Base-by-base conservation (phyloP, 1,140 invertebrate genomes). In the Eriosoma lanigerum region DNA sequence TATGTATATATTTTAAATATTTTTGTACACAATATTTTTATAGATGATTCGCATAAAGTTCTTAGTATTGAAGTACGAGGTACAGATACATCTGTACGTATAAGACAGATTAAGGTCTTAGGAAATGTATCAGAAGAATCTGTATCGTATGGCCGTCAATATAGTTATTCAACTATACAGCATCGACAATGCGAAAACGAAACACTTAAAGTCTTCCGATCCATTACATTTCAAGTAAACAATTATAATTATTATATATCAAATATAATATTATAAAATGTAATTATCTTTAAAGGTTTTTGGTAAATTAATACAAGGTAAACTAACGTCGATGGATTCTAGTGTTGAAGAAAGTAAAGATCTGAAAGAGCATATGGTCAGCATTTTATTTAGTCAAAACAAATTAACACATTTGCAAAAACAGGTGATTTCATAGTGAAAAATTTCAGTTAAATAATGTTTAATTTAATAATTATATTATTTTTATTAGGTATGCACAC, bases 361-460 rank as follows among this genome's bases (percentile, higher is more conserved):
- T 86, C 87, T 98, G 0, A 91, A 96, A 24, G 96, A 98, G 85
- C 96, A 98, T 84, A 96, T 98, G 90, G 96, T 98, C 24, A 96
- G 96, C 72, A 98, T 98, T 83, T 87, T 98, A 19, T 98, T 98
- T 86, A 96, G 94, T 83, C 89, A 95, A 62, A 96, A 94, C 84
- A 97, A 97, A 86, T 87, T 98, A 0, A 97, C 95, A 0, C 93
- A 97, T 84, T 88, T 98, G 32, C 97, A 98, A 85, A 96, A 95
- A 87, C 96, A 98, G 89, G 95, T 96, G 78, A 86, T 84, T 68
- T 82, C 0, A n/a, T 3, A n/a, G n/a, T 6, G 3, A n/a, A n/a
- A 15, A 54, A 15, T 15, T n/a, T 5, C 10, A 54, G n/a, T n/a
- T n/a, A n/a, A n/a, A n/a, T n/a, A n/a, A 21, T 21, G 9, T 44